These are phyloP conservation scores for Tinamus major DNA, from an alignment of 2,797 vertebrate genomes.

Conservation along the genomic window DNA sequence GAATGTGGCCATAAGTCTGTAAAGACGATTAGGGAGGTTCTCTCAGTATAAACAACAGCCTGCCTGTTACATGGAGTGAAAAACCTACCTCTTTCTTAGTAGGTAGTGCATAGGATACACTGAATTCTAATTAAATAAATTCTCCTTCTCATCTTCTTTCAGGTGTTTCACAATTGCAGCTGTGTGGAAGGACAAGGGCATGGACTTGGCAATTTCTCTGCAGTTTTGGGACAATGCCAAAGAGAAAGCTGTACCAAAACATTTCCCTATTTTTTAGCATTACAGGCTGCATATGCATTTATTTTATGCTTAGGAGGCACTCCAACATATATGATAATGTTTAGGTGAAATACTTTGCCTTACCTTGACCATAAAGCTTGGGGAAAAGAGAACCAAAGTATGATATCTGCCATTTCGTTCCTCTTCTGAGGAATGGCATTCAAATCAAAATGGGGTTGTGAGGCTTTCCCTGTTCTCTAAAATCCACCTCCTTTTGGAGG, in stretches of 20 bases:
- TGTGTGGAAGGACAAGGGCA: slow-evolving; percentile 81
- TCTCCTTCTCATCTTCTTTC: slow-evolving; percentile 52
- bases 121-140: neutral
- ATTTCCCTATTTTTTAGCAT: slow-evolving; percentile 84
- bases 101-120: no score
- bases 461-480: neutral
- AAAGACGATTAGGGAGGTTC: neutral
- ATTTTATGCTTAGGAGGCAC: slow-evolving; percentile 81
- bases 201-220: slow-evolving; percentile 80
- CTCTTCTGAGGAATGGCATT: neutral
- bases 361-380: neutral
- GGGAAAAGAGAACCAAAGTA: slow-evolving; percentile 14
- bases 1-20: neutral
- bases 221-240: slow-evolving; percentile 85
- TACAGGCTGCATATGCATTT: slow-evolving; percentile 82
- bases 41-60: neutral
- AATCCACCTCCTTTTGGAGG: neutral
- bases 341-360: slow-evolving; percentile 82
- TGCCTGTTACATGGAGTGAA: neutral
- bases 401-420: neutral
- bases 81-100: neutral
- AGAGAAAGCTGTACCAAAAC: slow-evolving; percentile 83
- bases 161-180: slow-evolving; percentile 92
- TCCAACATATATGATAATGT: slow-evolving; percentile 84
- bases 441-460: neutral